Conservation (phyloP, 1,140 invertebrate species). For the Vanessa atalanta region DNA sequence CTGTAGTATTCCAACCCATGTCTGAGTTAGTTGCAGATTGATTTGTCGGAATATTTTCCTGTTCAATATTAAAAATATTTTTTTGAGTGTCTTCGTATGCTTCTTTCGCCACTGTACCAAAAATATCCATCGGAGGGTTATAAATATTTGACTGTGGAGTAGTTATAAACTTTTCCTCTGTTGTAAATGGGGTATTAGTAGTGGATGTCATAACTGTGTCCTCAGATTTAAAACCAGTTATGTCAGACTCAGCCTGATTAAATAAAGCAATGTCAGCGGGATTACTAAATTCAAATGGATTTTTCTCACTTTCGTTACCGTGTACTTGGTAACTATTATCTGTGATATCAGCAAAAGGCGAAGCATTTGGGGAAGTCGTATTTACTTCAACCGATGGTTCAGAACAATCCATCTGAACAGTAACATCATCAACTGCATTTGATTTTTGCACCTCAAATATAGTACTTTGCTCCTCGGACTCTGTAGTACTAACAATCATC, state of each 20-base stretch:
- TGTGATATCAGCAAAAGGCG: conserved; percentile 54
- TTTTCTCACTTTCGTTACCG: conserved; percentile 51
- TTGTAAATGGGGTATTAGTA: conserved; percentile 38
- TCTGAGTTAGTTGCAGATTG: conserved; percentile 28
- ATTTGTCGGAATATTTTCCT: background rate
- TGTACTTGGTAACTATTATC: conserved; percentile 44
- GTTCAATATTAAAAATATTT: conserved; percentile 36
- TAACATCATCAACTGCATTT: conserved; percentile 37
- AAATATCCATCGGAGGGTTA: conserved; percentile 30
- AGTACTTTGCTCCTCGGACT: conserved; percentile 21
- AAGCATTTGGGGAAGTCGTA: conserved; percentile 43
- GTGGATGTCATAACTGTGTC: conserved; percentile 37
- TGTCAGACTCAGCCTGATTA: conserved; percentile 42
- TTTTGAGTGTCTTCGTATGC: conserved; percentile 25
- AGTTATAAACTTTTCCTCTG: conserved; percentile 7
- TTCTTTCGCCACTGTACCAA: conserved; percentile 30
- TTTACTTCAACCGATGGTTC: conserved; percentile 49
- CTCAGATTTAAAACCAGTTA: conserved; percentile 55
- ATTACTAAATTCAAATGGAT: conserved; percentile 62
- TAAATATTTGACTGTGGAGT: conserved; percentile 7
- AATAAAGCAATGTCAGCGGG: conserved; percentile 23
- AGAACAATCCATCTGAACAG: conserved; percentile 65
- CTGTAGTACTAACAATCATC: background rate
- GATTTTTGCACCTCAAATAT: conserved; percentile 20
- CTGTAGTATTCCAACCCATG: conserved; percentile 42